Conservation (phyloP, 2,888 invertebrate species). For the Hemaris fuciformis region DNA sequence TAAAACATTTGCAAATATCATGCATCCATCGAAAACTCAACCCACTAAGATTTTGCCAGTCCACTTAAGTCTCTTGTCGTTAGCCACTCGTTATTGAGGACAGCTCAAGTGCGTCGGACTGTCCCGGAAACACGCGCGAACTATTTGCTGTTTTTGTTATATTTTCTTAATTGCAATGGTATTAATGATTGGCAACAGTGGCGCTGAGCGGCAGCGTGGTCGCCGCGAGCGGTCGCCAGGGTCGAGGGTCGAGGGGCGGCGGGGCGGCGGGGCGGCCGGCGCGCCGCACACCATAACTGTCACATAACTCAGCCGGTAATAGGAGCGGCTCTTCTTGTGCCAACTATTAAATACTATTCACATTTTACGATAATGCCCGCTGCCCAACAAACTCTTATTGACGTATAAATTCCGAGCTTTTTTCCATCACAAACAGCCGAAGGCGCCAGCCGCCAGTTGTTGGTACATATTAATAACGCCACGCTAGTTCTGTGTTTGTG, state of each 20-base stretch:
- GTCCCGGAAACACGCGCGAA: no score
- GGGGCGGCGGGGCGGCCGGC: slow-evolving; percentile 19
- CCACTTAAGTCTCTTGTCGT: no score
- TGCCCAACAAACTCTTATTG: slow-evolving; percentile 74
- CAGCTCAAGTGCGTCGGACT: no score
- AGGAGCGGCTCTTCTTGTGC: slow-evolving; percentile 74
- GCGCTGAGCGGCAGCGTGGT: not conserved
- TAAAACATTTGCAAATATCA: no score
- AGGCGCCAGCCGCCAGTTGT: slow-evolving; percentile 79
- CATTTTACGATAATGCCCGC: slow-evolving; percentile 75
- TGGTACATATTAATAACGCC: slow-evolving; percentile 67
- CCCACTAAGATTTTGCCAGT: no score
- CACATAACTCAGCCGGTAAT: slow-evolving; percentile 74
- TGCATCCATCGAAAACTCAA: no score
- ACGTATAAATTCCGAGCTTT: slow-evolving; percentile 72
- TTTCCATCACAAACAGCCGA: slow-evolving; percentile 55
- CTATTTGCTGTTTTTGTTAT: no score
- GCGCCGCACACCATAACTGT: slow-evolving; percentile 55
- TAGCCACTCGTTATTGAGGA: no score
- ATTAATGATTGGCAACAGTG: not conserved
- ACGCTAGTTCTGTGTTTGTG: slow-evolving; percentile 70
- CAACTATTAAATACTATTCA: slow-evolving; percentile 76
- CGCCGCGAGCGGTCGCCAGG: not conserved
- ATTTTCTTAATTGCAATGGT: no score
- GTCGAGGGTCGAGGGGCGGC: not conserved